Percentiles rank a stretch among this genome's conserved stretches.
phyloP scores from a whole-genome alignment of 2,113 vertebrate genomes.

The Perca schrenkii region DNA sequence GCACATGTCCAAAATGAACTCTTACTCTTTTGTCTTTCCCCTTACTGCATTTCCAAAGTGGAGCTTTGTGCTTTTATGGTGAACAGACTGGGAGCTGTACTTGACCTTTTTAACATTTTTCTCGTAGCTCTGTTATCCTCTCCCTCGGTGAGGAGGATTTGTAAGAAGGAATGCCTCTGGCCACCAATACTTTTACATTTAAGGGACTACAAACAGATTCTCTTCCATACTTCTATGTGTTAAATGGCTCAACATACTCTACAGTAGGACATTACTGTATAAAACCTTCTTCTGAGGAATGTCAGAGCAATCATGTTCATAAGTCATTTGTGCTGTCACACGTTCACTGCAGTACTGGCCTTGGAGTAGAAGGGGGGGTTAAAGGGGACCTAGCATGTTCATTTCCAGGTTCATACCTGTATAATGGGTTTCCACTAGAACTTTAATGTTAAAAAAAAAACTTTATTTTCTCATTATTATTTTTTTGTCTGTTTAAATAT shows the following conservation, averaged over 20 bases:
- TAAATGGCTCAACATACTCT: background rate
- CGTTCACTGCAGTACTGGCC: background rate
- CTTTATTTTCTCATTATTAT: too few species aligned
- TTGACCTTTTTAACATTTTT: conserved; percentile 60
- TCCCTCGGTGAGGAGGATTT: conserved; percentile 19
- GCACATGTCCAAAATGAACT: conserved; percentile 4
- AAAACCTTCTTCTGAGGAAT: conserved; percentile 16
- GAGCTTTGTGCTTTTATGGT: conserved; percentile 64
- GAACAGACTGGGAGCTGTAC: conserved; percentile 32
- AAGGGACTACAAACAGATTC: background rate
- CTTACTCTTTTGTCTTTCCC: background rate
- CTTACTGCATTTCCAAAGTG: conserved; percentile 30
- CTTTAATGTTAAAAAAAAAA: too few species aligned
- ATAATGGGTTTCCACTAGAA: too few species aligned
- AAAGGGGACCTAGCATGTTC: too few species aligned
- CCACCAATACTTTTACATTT: conserved; percentile 4
- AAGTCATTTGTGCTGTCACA: background rate
- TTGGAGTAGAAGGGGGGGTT: background rate
- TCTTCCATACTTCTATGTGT: background rate
- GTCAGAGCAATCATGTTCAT: background rate
- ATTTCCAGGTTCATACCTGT: too few species aligned
- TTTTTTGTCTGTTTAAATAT: too few species aligned
- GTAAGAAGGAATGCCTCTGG: conserved; percentile 17
- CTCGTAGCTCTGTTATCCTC: conserved; percentile 60
- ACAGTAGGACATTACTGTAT: background rate